These are phyloP conservation scores for Cephus pygmeus DNA, from an alignment of 2,888 invertebrate species.

Conservation along the genomic window DNA sequence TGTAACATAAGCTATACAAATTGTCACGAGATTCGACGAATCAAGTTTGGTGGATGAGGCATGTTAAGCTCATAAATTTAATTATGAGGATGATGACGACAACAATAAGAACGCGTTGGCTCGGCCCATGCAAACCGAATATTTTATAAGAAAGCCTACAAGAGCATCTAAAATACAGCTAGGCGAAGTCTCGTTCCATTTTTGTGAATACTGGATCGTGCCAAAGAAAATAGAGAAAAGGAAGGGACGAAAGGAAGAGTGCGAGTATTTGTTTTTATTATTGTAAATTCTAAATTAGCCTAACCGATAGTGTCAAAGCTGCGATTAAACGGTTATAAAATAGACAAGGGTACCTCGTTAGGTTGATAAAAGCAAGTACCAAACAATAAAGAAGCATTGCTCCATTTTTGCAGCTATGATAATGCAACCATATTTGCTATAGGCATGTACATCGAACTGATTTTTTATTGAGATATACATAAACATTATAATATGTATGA, in stretches of 20 bases:
- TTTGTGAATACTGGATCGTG: slow-evolving; percentile 22
- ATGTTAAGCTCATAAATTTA: not conserved
- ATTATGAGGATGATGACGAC: not conserved
- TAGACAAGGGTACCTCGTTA: slow-evolving; percentile 21
- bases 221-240: slow-evolving; percentile 17
- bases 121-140: not conserved
- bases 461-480: slow-evolving; percentile 33
- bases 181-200: slow-evolving; percentile 10
- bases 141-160: not conserved
- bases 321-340: slow-evolving; percentile 8
- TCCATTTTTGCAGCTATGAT: slow-evolving; percentile 29
- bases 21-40: not conserved
- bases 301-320: slow-evolving; percentile 6
- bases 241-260: not conserved
- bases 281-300: slow-evolving; percentile 28
- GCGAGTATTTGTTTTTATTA: slow-evolving; percentile 22
- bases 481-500: slow-evolving; percentile 17
- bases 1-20: not conserved
- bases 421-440: slow-evolving; percentile 28
- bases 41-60: not conserved
- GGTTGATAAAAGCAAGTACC: slow-evolving; percentile 25
- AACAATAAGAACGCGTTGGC: not conserved
- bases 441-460: slow-evolving; percentile 41
- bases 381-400: slow-evolving; percentile 34
- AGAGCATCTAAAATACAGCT: not conserved